Base-by-base conservation (phyloP, 2,888 invertebrate genomes). In the Hemicrepidius hirtus region DNA sequence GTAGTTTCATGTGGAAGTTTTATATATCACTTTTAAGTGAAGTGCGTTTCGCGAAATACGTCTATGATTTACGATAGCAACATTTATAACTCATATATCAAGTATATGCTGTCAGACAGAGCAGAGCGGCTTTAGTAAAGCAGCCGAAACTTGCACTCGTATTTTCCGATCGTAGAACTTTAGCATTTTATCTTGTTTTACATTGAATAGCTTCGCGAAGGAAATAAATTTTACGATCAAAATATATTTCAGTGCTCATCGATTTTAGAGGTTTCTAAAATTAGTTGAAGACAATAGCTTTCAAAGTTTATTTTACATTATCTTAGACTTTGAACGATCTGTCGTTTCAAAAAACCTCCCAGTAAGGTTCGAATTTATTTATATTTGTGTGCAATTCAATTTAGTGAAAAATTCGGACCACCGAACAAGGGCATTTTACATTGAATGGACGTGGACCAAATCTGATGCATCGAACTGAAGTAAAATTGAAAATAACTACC, bases 131-230 rank as follows among this genome's bases (percentile, higher is more conserved):
- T 76, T 77, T 76, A 49, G 53, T 71, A 80, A 81, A 80, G 80
- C 78, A 77, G 77, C 77, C 78, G 76, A 79, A 80, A 80, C 72
- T 73, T 70, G 71, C 68, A 73, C 75, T 80, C 78, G 77, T 76
- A 80, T 78, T 76, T 76, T 78, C 73, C 78, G 77, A 80, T 76
- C 75, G 80, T 60, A 80, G 80, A 78, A 81, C 81, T 81, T 83
- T 80, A 82, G 80, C 82, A 80, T 84, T 83, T 83, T 81, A 80
- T 83, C 83, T 82, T 83, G 84, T 84, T 84, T 84, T 84, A 84
- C 84, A 84, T 84, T 84, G 84, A 84, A 84, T 84, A 81, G 83
- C 78, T 73, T 71, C 74, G 71, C 78, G 75, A 77, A 78, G 77
- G 78, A 80, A 81, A 83, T 84, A 84, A 84, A 84, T 84, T 81